Conservation (phyloP, 1,140 invertebrate genomes). For the Potamilus streckersoni region DNA sequence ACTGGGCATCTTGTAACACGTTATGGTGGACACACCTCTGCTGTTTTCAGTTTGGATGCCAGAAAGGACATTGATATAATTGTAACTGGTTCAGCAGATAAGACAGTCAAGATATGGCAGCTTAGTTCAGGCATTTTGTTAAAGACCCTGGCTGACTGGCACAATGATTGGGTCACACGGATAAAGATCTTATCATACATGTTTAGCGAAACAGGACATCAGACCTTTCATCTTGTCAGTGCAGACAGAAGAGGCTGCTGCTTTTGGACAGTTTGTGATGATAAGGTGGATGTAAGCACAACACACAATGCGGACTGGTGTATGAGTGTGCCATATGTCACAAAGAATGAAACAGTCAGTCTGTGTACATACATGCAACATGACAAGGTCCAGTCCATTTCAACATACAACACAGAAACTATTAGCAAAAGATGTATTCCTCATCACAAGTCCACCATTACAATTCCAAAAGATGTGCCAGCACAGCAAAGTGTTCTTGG, state of each 20-base stretch:
- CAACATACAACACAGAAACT: slow-evolving; percentile 21
- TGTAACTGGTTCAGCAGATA: slow-evolving; percentile 74
- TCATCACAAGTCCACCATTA: slow-evolving; percentile 10
- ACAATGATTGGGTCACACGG: slow-evolving; percentile 29
- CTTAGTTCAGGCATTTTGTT: slow-evolving; percentile 34
- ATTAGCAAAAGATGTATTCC: slow-evolving; percentile 23
- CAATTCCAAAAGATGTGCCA: slow-evolving; percentile 19
- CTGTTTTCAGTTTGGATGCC: slow-evolving; percentile 72
- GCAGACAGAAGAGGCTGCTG: slow-evolving; percentile 26
- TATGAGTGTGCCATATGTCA: slow-evolving; percentile 19
- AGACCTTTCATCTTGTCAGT: slow-evolving; percentile 23
- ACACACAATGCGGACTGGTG: slow-evolving; percentile 30
- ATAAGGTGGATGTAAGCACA: slow-evolving; percentile 28
- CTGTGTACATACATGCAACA: slow-evolving; percentile 25
- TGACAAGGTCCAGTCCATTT: slow-evolving; percentile 16
- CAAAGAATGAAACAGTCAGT: not conserved
- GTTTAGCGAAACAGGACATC: not conserved
- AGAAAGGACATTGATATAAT: slow-evolving; percentile 93
- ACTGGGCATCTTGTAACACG: slow-evolving; percentile 38
- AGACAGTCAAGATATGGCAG: slow-evolving; percentile 50
- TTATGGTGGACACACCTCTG: slow-evolving; percentile 50
- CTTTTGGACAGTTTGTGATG: slow-evolving; percentile 22
- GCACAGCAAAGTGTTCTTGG: slow-evolving; percentile 24
- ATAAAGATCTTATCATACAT: slow-evolving; percentile 25
- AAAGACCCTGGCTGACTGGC: slow-evolving; percentile 29